phyloP scores from a whole-genome alignment of 2,888 invertebrate species.

The Cryptosula pallasiana region DNA sequence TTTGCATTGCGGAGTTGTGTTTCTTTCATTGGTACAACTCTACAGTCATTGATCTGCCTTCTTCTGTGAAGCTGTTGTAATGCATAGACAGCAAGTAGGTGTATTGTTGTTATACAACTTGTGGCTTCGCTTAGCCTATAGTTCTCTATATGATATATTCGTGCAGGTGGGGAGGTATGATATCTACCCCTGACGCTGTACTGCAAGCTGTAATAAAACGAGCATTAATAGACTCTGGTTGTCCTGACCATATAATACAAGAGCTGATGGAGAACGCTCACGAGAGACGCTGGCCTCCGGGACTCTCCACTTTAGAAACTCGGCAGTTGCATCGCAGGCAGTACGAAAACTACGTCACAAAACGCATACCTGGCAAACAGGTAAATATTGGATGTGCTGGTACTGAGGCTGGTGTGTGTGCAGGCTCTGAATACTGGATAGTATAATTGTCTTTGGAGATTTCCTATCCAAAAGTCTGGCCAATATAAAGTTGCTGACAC shows the following conservation, averaged over 20 bases:
- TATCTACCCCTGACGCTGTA: conserved; percentile 91
- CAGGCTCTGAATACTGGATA: too few species aligned
- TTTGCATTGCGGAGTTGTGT: too few species aligned
- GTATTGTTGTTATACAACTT: neutral
- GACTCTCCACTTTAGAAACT: conserved; percentile 82
- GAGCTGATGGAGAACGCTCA: conserved; percentile 96
- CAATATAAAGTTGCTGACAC: too few species aligned
- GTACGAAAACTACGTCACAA: conserved; percentile 90
- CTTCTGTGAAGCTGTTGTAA: too few species aligned
- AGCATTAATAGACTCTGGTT: conserved; percentile 85
- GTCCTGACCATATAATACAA: conserved; percentile 85
- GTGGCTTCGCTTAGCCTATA: neutral
- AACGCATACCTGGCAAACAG: conserved; percentile 71
- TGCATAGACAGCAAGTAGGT: too few species aligned
- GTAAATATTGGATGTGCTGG: too few species aligned
- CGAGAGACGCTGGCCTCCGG: conserved; percentile 90
- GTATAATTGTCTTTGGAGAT: too few species aligned
- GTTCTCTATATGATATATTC: too few species aligned
- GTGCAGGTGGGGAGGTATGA: conserved; percentile 86
- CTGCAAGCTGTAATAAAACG: conserved; percentile 88
- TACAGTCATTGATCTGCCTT: too few species aligned
- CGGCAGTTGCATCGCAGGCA: conserved; percentile 85
- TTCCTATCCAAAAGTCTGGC: too few species aligned
- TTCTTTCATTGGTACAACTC: too few species aligned
- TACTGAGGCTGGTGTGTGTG: too few species aligned